Evolutionary conservation across 2,888 invertebrate genomes (phyloP).

Genomic region (Himalopsyche kuldschensis): DNA sequence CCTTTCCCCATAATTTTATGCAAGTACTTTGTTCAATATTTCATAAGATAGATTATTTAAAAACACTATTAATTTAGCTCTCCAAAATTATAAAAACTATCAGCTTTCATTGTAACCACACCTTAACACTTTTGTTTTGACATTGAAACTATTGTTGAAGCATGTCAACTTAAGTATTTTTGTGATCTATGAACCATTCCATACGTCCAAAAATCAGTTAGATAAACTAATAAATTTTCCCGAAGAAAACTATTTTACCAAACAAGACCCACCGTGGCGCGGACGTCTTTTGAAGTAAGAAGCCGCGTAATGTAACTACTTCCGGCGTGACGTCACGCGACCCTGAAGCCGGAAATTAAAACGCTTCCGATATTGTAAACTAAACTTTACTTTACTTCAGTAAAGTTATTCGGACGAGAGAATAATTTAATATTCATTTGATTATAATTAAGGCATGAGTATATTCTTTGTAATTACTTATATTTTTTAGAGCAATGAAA

Average conservation of each 20-base stretch:
- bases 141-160: no score
- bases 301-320: slow-evolving; percentile 17
- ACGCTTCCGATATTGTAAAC: slow-evolving; percentile 26
- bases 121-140: no score
- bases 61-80: no score
- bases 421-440: neutral
- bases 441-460: neutral
- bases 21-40: no score
- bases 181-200: no score
- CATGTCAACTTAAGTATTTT: no score
- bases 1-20: no score
- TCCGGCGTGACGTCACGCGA: slow-evolving; percentile 39
- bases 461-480: no score
- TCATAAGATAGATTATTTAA: no score
- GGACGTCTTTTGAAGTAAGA: slow-evolving; percentile 7
- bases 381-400: neutral
- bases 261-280: neutral
- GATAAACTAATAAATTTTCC: neutral
- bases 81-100: no score
- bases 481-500: no score
- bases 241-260: neutral
- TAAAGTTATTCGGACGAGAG: neutral
- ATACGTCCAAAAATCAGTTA: neutral
- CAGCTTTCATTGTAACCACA: no score
- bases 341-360: slow-evolving; percentile 34